Percentiles rank a stretch among this genome's conserved stretches.
phyloP scores from a whole-genome alignment of 2,797 vertebrate genomes.

The Chloroceryle amazona region DNA sequence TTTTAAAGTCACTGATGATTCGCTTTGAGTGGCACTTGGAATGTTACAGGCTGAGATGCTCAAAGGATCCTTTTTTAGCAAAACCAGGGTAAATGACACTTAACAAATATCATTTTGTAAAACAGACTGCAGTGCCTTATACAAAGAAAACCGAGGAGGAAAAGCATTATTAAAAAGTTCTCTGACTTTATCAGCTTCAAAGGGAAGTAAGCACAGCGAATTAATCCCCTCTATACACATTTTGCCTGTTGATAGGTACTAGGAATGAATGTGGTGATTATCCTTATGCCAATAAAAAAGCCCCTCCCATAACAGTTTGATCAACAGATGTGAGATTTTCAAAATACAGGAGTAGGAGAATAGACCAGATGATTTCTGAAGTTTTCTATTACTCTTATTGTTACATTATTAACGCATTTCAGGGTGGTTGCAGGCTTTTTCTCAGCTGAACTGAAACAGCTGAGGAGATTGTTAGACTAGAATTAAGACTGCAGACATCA shows the following conservation, averaged over 20 bases:
- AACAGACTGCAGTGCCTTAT: background rate
- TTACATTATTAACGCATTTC: background rate
- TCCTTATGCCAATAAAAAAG: background rate
- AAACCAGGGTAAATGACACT: background rate
- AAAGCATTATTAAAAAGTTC: background rate
- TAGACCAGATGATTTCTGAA: background rate
- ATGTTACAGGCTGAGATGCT: background rate
- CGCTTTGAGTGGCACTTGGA: background rate
- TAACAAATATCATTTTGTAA: background rate
- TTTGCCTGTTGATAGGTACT: background rate
- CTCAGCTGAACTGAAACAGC: background rate
- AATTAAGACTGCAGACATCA: background rate
- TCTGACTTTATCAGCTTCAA: background rate
- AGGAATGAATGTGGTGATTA: background rate
- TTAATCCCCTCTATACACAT: fast-evolving
- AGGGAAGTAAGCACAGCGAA: background rate
- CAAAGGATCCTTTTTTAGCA: background rate
- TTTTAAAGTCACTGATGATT: slow-evolving; percentile 4
- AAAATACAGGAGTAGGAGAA: background rate
- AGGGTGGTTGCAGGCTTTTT: background rate
- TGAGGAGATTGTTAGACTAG: background rate
- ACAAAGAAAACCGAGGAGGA: background rate
- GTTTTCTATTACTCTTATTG: background rate
- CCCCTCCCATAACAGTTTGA: background rate
- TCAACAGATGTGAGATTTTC: background rate